Evolutionary conservation across 2,888 invertebrate genomes (phyloP).

Genomic region (Augiades crinisus): DNA sequence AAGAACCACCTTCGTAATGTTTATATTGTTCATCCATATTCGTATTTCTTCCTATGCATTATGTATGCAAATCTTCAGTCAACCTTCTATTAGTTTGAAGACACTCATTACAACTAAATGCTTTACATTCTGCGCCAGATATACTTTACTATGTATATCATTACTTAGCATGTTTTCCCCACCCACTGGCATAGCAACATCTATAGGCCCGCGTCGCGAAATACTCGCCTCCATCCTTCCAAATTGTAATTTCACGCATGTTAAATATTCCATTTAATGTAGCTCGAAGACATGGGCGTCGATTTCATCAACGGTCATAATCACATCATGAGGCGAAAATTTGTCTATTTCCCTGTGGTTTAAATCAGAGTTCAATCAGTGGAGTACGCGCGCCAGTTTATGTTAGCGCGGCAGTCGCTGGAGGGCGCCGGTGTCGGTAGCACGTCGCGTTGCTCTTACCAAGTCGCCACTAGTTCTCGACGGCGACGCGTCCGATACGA

Average conservation of each 20-base stretch:
- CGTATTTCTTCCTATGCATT: too few species aligned
- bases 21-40: too few species aligned
- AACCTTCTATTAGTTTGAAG: too few species aligned
- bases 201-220: neutral
- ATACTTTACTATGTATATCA: too few species aligned
- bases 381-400: conserved; percentile 15
- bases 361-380: conserved; percentile 34
- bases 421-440: conserved; percentile 62
- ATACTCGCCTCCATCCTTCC: neutral
- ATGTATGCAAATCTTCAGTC: too few species aligned
- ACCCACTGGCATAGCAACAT: neutral
- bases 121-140: too few species aligned
- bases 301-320: conserved; percentile 39
- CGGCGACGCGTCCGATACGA: conserved; percentile 42
- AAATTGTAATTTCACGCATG: conserved; percentile 40
- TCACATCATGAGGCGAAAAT: conserved; percentile 39
- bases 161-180: neutral
- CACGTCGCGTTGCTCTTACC: conserved; percentile 51
- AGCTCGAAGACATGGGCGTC: conserved; percentile 31
- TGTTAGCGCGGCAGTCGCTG: conserved; percentile 52
- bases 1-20: too few species aligned
- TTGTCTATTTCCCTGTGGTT: conserved; percentile 40
- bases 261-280: conserved; percentile 41
- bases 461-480: conserved; percentile 36
- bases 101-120: too few species aligned